A percentile compares a stretch with the other conserved stretches of the same genome.
Conservation (phyloP, 2,113 vertebrate species). For the Hippotragus niger region DNA sequence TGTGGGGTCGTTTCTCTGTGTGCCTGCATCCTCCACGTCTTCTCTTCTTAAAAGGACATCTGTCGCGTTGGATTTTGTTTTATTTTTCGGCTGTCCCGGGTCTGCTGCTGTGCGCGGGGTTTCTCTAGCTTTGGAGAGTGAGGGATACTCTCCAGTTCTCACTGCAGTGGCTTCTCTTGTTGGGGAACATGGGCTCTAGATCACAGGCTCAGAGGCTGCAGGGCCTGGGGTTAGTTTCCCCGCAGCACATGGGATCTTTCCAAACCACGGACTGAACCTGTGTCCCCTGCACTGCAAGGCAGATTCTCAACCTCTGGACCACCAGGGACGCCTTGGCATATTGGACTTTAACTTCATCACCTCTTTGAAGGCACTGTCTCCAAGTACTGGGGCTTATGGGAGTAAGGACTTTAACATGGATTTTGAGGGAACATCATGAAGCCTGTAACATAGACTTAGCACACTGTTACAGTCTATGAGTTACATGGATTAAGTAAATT, state of each 20-base stretch:
- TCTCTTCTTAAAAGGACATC: neutral
- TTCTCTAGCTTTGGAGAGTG: neutral
- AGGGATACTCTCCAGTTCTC: neutral
- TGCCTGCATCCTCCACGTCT: accelerated
- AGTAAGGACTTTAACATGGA: neutral
- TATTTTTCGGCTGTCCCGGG: neutral
- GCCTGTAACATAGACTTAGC: neutral
- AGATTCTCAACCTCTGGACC: neutral
- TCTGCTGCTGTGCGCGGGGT: accelerated
- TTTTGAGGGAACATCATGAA: neutral
- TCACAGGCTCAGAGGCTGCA: neutral
- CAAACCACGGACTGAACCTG: accelerated
- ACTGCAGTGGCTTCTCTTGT: neutral
- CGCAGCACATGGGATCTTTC: neutral
- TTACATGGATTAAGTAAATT: neutral
- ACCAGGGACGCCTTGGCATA: neutral
- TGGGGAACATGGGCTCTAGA: neutral
- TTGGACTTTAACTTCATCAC: neutral
- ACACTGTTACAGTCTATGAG: neutral
- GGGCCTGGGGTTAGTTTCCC: neutral
- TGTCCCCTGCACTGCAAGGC: neutral
- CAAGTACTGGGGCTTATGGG: neutral
- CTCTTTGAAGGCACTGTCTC: neutral
- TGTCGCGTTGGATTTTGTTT: neutral
- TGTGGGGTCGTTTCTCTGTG: accelerated